These are phyloP conservation scores for Mormyrops attenuatus DNA, from an alignment of 2,797 vertebrate species.

Conservation along the genomic window DNA sequence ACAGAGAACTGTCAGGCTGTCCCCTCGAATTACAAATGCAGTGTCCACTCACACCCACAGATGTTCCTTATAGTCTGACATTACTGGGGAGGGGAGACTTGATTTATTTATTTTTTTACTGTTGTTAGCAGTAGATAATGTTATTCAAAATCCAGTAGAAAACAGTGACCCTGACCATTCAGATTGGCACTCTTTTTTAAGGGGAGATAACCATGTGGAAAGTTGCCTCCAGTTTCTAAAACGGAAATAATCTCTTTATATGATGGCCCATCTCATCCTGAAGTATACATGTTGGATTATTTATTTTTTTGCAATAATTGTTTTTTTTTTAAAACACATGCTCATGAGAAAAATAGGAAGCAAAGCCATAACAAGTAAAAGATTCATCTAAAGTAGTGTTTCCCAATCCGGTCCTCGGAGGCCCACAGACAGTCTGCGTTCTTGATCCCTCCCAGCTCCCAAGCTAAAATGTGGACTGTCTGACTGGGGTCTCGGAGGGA, in stretches of 20 bases:
- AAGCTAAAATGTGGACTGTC: background rate
- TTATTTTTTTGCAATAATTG: background rate
- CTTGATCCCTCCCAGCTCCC: background rate
- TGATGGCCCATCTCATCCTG: background rate
- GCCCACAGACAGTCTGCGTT: background rate
- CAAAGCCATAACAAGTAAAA: constrained; percentile 11
- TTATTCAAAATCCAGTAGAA: background rate
- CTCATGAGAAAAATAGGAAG: constrained; percentile 4
- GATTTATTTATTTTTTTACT: background rate
- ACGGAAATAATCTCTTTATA: background rate
- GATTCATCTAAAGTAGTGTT: background rate
- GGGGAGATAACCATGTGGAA: background rate
- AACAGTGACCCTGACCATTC: background rate
- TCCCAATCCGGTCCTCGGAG: background rate
- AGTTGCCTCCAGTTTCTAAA: background rate
- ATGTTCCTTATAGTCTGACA: constrained; percentile 9
- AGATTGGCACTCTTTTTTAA: background rate
- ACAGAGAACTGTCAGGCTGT: background rate
- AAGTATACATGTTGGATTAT: background rate
- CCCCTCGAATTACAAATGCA: background rate
- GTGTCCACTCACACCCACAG: background rate
- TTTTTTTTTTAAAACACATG: background rate
- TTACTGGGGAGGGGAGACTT: background rate
- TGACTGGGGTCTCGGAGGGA: background rate
- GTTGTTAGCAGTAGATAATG: background rate